These are phyloP conservation scores for Epirrita christyi DNA, from an alignment of 2,888 invertebrate genomes.

Conservation along the genomic window DNA sequence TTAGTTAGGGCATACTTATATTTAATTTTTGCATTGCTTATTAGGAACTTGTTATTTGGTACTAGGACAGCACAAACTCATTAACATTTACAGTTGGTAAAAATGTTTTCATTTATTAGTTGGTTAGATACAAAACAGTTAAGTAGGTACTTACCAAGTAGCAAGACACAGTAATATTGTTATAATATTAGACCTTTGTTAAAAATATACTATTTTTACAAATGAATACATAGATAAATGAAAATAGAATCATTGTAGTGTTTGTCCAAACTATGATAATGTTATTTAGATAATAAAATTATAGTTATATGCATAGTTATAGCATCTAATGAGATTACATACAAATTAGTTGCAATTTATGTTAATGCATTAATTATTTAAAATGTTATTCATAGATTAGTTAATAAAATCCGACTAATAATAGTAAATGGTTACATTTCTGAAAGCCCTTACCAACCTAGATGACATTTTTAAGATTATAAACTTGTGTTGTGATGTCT, in stretches of 20 bases:
- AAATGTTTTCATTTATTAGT: constrained; percentile 34
- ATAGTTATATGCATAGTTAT: constrained; percentile 27
- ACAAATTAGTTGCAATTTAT: constrained; percentile 28
- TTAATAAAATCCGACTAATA: constrained; percentile 25
- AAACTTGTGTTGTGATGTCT: constrained; percentile 19
- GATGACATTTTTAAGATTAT: constrained; percentile 6
- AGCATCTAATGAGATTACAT: constrained; percentile 37
- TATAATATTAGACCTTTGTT: constrained; percentile 50
- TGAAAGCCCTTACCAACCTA: constrained; percentile 8
- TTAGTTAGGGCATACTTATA: constrained; percentile 26
- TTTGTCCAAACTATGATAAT: constrained; percentile 46
- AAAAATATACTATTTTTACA: constrained; percentile 53
- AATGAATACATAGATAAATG: constrained; percentile 47
- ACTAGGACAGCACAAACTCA: constrained; percentile 38
- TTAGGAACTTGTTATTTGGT: constrained; percentile 21
- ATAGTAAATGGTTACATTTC: constrained; percentile 16
- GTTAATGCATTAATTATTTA: constrained; percentile 23
- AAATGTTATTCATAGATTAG: constrained; percentile 24
- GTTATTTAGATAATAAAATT: constrained; percentile 37
- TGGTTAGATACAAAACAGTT: constrained; percentile 21
- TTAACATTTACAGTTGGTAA: constrained; percentile 32
- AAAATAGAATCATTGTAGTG: constrained; percentile 47
- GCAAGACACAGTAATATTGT: constrained; percentile 39
- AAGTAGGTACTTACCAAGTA: constrained; percentile 34
- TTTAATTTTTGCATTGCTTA: constrained; percentile 23